These are phyloP conservation scores for Neomorphus geoffroyi DNA, from an alignment of 2,797 vertebrate genomes.

Conservation along the genomic window DNA sequence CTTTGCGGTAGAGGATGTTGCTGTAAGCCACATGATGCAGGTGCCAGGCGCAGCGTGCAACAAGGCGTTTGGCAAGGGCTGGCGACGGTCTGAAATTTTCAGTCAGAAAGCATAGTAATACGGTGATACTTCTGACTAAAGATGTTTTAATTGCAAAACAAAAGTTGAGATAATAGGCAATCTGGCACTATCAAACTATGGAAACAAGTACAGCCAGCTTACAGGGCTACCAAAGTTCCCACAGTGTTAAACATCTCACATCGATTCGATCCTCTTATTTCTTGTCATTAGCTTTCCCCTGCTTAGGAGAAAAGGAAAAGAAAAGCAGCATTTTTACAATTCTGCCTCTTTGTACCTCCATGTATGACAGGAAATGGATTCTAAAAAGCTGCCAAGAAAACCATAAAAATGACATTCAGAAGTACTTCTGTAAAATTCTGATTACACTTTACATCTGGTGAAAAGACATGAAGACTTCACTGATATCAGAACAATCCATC, in stretches of 20 bases:
- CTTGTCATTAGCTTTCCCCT: background rate
- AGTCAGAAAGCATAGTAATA: background rate
- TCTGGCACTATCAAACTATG: background rate
- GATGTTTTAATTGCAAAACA: slow-evolving; percentile 31
- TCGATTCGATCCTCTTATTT: background rate
- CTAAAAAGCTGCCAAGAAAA: slow-evolving; percentile 67
- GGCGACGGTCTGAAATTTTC: background rate
- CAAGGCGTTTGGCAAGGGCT: background rate
- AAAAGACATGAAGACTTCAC: slow-evolving; percentile 55
- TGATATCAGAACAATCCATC: slow-evolving; percentile 57
- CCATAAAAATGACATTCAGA: slow-evolving; percentile 57
- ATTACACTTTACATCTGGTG: slow-evolving; percentile 63
- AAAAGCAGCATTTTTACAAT: background rate
- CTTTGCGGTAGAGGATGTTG: background rate
- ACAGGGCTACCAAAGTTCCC: background rate
- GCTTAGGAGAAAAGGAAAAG: background rate
- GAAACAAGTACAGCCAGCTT: background rate
- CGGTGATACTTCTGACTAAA: background rate
- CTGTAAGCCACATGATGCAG: slow-evolving; percentile 29
- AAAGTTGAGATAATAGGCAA: slow-evolving; percentile 33
- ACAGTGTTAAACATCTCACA: background rate
- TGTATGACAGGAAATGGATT: slow-evolving; percentile 60
- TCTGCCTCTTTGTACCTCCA: slow-evolving; percentile 16
- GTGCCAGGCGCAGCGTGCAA: background rate
- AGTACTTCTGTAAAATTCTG: slow-evolving; percentile 63